Conservation (phyloP, 2,113 vertebrate species). For the Balaenoptera acutorostrata region DNA sequence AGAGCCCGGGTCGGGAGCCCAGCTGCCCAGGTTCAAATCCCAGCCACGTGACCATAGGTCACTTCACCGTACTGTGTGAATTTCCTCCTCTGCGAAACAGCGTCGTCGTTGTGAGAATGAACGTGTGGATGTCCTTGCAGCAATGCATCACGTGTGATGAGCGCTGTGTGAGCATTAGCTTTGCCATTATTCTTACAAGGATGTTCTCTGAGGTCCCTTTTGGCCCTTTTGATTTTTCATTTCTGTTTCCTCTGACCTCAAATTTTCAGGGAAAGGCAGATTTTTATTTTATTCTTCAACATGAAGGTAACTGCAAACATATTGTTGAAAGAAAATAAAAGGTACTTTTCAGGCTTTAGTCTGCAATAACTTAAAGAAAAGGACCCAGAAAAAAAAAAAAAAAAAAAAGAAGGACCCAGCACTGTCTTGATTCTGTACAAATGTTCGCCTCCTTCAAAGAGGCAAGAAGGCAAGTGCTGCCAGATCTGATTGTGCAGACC, state of each 20-base stretch:
- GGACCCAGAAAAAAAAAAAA: conserved; percentile 61
- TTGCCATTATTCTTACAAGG: not conserved
- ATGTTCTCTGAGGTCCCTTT: not conserved
- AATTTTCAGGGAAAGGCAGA: not conserved
- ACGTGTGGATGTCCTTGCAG: not conserved
- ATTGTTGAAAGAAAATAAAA: conserved; percentile 82
- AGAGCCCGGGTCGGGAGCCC: not conserved
- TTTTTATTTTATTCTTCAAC: conserved; percentile 54
- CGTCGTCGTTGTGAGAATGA: not conserved
- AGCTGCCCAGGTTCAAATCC: not conserved
- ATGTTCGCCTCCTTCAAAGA: conserved; percentile 87
- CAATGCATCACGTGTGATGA: not conserved
- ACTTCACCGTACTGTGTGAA: not conserved
- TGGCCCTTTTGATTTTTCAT: not conserved
- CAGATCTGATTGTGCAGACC: conserved; percentile 89
- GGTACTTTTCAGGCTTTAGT: conserved; percentile 80
- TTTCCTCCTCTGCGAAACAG: not conserved
- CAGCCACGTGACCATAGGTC: too few species aligned
- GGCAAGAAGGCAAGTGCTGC: conserved; percentile 86
- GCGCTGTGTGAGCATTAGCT: too few species aligned
- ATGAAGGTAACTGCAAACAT: conserved; percentile 82
- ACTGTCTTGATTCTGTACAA: conserved; percentile 85
- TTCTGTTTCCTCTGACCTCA: conserved; percentile 14
- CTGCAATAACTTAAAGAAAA: conserved; percentile 80
- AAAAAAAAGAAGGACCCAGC: conserved; percentile 75